A percentile compares a stretch with the other conserved stretches of the same genome.
These are phyloP conservation scores for Ptilonorhynchus violaceus DNA, from an alignment of 2,113 vertebrate genomes.

Conservation along the genomic window DNA sequence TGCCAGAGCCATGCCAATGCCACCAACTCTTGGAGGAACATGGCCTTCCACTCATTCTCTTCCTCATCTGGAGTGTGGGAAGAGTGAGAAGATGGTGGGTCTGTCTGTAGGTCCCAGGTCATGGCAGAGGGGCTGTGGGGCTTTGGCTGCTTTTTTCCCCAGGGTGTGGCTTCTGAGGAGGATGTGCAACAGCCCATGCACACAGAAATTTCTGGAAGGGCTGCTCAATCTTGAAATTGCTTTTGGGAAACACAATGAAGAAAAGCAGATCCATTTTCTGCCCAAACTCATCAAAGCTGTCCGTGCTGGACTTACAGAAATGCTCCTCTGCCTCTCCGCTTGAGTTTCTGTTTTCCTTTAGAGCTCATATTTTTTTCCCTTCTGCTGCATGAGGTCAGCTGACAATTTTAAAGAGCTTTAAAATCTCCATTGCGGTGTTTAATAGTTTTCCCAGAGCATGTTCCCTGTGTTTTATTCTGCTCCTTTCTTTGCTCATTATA, in stretches of 20 bases:
- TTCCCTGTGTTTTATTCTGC: not conserved
- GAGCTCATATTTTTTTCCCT: not conserved
- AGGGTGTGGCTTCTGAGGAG: not conserved
- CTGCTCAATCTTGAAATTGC: not conserved
- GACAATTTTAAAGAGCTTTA: not conserved
- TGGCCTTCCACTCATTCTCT: not conserved
- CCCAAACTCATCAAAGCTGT: not conserved
- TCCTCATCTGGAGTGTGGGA: not conserved
- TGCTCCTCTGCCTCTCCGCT: not conserved
- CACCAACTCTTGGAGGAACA: rapidly evolving
- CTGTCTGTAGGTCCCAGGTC: not conserved
- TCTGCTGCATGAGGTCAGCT: not conserved
- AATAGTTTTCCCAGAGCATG: not conserved
- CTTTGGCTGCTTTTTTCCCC: rapidly evolving
- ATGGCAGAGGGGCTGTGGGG: not conserved
- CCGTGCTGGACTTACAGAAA: not conserved
- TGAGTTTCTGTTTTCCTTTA: not conserved
- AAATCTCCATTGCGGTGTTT: not conserved
- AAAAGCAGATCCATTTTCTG: not conserved
- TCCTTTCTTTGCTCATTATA: not conserved
- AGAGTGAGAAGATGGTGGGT: not conserved
- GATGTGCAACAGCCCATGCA: not conserved
- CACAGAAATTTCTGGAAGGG: not conserved
- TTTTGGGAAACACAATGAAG: not conserved
- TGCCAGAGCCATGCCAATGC: not conserved